Evolutionary conservation across 2,113 vertebrate genomes (phyloP), one percentile per base, ranked within the genome.

Genomic region (Tringa solitaria): DNA sequence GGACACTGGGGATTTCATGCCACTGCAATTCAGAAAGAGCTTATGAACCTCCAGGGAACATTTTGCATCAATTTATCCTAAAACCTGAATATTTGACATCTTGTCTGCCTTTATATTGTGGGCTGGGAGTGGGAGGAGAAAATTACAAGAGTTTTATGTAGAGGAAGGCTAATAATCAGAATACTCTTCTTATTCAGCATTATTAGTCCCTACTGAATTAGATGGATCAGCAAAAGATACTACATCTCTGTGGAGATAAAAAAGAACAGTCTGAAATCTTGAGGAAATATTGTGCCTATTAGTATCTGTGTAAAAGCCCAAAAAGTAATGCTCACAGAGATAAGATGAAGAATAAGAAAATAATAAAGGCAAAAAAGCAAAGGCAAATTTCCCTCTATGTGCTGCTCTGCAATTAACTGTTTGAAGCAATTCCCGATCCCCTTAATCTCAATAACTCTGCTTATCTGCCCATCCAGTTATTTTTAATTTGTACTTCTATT

Each of bases 401-500:
- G n/a, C 59, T 93, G 37, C 37, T 93, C 79, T 89, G 78, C 78
- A 87, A 90, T 95, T 90, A 95, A 90, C 67, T 63, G 56, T 83
- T 95, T 84, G 87, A 97, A 96, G 92, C 50, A 92, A 96, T 94
- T 86, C 87, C 77, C 2, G 14, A 93, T 70, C 83, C 72, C 41
- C 85, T 94, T 96, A 84, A 96, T 96, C 95, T 92, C 85, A 92
- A 92, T 48, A 87, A 77, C 64, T 91, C 90, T 91, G 43, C 39
- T 95, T 93, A 89, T 90, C 97, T 86, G 21, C 63, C 74, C 46
- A 89, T 97, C 87, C 89, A 91, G 86, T 87, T 72, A 76, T 96
- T 96, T 97, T 91, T 89, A 84, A 94, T 90, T 77, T 87, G 94
- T 93, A 96, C 85, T 89, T 78, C 89, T 77, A 63, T 94, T 94